Evolutionary conservation across 1,140 invertebrate species (phyloP), one percentile per base, ranked within the genome.

Genomic region (Andricus grossulariae): DNA sequence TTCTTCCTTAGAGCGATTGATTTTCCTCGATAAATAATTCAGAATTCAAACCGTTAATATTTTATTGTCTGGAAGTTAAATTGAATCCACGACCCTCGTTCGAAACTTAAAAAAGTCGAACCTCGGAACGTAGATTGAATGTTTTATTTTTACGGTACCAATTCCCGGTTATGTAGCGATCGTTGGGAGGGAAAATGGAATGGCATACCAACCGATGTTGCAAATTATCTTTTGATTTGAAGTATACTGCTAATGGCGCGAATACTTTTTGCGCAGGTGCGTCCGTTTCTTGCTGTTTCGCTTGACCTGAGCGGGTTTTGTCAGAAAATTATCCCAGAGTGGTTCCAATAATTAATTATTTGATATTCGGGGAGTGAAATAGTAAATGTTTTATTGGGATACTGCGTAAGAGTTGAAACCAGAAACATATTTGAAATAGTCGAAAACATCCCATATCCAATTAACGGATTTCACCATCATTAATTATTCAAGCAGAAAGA

Each of bases 211-310:
- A 66, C 55, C 55, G 55, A 66, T 66, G 19, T 32, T 39, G 60
- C 60, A 66, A 66, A 66, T 66, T 66, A 66, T 66, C 60, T 66
- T 66, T 66, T 66, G 60, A 66, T 66, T 66, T 66, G 60, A 66
- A 66, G 32, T 66, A 45, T 8, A 45, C 60, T 39, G 60, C 60
- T 66, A 66, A 66, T 66, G 60, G 60, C 10, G 60, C 13, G 25
- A 66, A 45, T 66, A 66, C 60, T 66, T 66, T 66, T 66, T 66
- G 25, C 10, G 15, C 21, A 39, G 10, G 13, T 13, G 57, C 12
- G 16, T 66, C 25, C 32, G 15, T 12, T 39, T 39, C n/a, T 8
- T 66, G 15, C 13, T 32, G 57, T 16, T 32, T 66, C 25, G 1
- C 15, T 66, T 54, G 52, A 54, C 52, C 52, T 18, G 52, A 8